Conservation (phyloP, 2,113 vertebrate genomes). For the Ammospiza caudacuta region DNA sequence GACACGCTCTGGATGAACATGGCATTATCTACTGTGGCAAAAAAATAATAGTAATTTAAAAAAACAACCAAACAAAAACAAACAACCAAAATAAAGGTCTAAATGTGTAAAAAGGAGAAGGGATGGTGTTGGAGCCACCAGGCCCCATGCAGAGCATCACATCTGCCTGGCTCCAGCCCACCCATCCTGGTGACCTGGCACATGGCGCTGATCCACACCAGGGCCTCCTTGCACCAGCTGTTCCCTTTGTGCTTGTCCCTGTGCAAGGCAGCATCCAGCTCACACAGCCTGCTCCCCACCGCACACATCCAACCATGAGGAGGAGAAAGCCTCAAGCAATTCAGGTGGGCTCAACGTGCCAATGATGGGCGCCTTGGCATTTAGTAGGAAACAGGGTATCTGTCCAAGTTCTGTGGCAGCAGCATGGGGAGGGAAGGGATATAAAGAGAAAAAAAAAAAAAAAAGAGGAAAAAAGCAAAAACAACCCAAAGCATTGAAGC, state of each 20-base stretch:
- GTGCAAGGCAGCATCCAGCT: neutral
- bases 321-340: neutral
- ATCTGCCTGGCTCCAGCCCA: neutral
- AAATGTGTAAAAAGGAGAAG: conserved; percentile 59
- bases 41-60: neutral
- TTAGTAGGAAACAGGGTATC: conserved; percentile 57
- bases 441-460: neutral
- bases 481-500: neutral
- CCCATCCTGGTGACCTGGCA: neutral
- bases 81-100: neutral
- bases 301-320: neutral
- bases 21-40: conserved; percentile 28
- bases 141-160: neutral
- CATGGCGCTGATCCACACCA: neutral
- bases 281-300: neutral
- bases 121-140: conserved; percentile 38
- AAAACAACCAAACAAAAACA: neutral
- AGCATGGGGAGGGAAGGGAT: conserved; percentile 34
- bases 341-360: neutral
- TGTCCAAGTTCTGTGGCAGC: conserved; percentile 33
- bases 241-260: neutral
- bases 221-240: neutral
- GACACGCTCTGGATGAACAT: conserved; percentile 12
- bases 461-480: neutral
- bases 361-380: neutral